A percentile compares a stretch with the other conserved stretches of the same genome.
These are phyloP conservation scores for Perognathus longimembris DNA, from an alignment of 2,113 vertebrate species.

Conservation along the genomic window DNA sequence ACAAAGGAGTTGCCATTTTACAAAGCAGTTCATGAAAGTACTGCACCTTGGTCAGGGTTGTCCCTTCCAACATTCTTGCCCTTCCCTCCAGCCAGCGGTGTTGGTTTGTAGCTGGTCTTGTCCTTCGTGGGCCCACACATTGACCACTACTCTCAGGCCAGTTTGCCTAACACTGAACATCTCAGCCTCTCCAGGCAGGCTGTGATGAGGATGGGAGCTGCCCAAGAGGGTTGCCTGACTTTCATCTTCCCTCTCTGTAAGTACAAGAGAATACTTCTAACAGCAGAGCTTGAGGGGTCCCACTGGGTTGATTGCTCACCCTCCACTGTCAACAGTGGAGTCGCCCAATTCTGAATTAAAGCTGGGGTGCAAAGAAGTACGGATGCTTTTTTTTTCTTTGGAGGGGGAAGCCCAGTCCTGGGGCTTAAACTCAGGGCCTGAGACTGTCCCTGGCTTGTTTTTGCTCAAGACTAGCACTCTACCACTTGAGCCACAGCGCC, in stretches of 20 bases:
- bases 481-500: too few species aligned
- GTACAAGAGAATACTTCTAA: not conserved
- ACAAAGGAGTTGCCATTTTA: too few species aligned
- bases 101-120: too few species aligned
- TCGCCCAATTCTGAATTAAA: not conserved
- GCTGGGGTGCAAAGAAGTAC: not conserved
- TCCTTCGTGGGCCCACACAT: not conserved
- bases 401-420: too few species aligned
- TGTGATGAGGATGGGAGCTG: not conserved
- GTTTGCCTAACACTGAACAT: not conserved
- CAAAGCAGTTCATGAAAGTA: too few species aligned
- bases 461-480: too few species aligned
- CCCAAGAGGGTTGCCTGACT: not conserved
- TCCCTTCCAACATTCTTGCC: too few species aligned
- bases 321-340: not conserved
- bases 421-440: too few species aligned
- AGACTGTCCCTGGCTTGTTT: too few species aligned
- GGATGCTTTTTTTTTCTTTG: not conserved
- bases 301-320: not conserved
- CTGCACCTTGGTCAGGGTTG: too few species aligned
- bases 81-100: too few species aligned
- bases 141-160: not conserved
- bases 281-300: fast-evolving
- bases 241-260: not conserved
- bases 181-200: not conserved